Evolutionary conservation across 2,113 vertebrate genomes (phyloP).

Genomic region (Tauraco erythrolophus): DNA sequence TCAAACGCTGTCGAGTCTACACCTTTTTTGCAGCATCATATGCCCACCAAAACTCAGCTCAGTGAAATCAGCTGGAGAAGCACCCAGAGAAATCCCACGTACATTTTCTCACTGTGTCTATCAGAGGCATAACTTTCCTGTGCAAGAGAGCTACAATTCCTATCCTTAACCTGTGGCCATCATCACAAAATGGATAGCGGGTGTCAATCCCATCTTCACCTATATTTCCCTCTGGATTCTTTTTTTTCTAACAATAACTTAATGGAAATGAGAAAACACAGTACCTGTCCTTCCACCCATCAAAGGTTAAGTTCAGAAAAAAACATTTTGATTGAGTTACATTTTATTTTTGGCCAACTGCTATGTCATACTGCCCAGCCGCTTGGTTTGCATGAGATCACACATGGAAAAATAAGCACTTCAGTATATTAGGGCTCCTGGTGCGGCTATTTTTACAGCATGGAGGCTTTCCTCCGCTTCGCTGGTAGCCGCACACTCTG

Average conservation of each 20-base stretch:
- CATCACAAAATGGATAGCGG: neutral
- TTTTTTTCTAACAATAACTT: neutral
- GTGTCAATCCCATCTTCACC: neutral
- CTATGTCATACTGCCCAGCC: constrained; percentile 49
- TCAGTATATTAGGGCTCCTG: constrained; percentile 30
- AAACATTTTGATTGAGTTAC: neutral
- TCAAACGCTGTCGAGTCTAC: neutral
- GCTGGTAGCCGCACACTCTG: neutral
- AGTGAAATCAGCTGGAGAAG: neutral
- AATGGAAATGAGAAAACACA: neutral
- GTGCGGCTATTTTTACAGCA: constrained; percentile 27
- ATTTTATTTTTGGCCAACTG: constrained; percentile 39
- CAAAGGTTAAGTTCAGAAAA: neutral
- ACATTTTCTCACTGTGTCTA: neutral
- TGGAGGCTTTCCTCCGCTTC: neutral
- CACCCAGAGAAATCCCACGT: neutral
- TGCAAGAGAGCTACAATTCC: neutral
- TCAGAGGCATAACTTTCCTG: neutral
- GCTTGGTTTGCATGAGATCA: constrained; percentile 62
- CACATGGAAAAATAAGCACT: constrained; percentile 61
- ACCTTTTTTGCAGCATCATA: neutral
- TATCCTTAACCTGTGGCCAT: neutral
- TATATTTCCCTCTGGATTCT: neutral
- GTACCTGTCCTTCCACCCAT: neutral
- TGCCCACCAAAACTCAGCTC: neutral